Conservation (phyloP, 2,888 invertebrate species). For the Odontocolon sp. region DNA sequence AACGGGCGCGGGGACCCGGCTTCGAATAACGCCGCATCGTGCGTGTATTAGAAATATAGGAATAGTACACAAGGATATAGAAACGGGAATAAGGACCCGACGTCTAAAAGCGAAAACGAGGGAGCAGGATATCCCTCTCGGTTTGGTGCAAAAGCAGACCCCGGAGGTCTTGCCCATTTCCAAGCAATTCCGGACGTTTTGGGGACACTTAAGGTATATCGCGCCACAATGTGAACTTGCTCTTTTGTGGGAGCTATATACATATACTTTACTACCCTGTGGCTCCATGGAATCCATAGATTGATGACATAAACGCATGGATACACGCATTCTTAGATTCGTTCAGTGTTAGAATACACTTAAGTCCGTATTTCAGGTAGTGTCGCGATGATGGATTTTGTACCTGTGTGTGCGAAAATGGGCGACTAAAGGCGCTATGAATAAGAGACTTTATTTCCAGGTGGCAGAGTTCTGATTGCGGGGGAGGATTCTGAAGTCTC, state of each 20-base stretch:
- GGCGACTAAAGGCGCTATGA: conserved; percentile 26
- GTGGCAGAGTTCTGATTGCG: conserved; percentile 58
- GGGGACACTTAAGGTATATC: conserved; percentile 71
- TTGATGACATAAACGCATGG: conserved; percentile 43
- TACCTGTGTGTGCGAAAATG: conserved; percentile 41
- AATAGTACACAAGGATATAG: conserved; percentile 47
- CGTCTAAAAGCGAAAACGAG: conserved; percentile 37
- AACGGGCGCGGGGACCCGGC: conserved; percentile 57
- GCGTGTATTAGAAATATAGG: conserved; percentile 56
- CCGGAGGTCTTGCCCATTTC: conserved; percentile 65
- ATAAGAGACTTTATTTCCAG: conserved; percentile 63
- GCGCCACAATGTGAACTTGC: conserved; percentile 68
- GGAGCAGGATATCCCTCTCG: conserved; percentile 36
- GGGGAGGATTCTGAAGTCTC: conserved; percentile 45
- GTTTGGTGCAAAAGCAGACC: conserved; percentile 35
- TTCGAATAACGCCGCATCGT: conserved; percentile 74
- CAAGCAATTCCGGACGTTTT: conserved; percentile 69
- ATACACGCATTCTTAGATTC: conserved; percentile 46
- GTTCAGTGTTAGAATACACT: background rate
- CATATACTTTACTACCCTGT: conserved; percentile 47
- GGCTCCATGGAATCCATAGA: conserved; percentile 27
- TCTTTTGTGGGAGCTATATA: conserved; percentile 69
- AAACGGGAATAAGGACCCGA: conserved; percentile 30
- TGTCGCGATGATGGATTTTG: conserved; percentile 56
- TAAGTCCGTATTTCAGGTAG: conserved; percentile 36